Conservation (phyloP, 2,888 invertebrate species). For the Thecophora atra region DNA sequence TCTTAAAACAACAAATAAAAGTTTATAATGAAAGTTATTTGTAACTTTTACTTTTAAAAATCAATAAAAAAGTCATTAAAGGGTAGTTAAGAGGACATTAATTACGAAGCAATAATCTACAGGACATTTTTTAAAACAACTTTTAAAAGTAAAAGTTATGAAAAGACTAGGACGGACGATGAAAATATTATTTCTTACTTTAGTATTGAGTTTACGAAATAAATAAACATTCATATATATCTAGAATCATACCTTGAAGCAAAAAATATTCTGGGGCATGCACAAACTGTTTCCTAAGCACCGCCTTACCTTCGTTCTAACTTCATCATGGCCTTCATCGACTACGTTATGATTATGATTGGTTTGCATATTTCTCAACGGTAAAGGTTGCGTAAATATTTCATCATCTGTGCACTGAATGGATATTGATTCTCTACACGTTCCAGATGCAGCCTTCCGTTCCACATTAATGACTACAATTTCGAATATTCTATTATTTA, state of each 20-base stretch:
- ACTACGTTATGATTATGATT: constrained; percentile 54
- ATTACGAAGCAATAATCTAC: too few species aligned
- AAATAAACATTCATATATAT: constrained; percentile 63
- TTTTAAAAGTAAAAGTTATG: too few species aligned
- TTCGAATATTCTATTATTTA: background rate
- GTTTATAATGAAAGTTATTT: too few species aligned
- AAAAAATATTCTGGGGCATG: constrained; percentile 85
- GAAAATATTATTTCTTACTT: background rate
- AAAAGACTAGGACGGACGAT: too few species aligned
- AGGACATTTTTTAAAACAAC: too few species aligned
- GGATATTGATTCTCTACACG: background rate
- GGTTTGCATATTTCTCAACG: constrained; percentile 34
- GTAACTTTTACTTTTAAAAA: too few species aligned
- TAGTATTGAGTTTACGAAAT: constrained; percentile 50
- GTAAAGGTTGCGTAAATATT: constrained; percentile 46
- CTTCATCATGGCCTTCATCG: constrained; percentile 53
- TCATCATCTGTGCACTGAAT: constrained; percentile 37
- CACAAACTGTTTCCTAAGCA: constrained; percentile 79
- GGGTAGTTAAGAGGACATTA: too few species aligned
- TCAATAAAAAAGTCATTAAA: too few species aligned
- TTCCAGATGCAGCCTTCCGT: constrained; percentile 21
- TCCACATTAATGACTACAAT: constrained; percentile 9
- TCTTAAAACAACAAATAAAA: too few species aligned
- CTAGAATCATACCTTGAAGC: constrained; percentile 80
- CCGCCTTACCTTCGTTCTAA: constrained; percentile 72